These are phyloP conservation scores for Penaeus chinensis DNA, from an alignment of 1,140 invertebrate genomes.

Conservation along the genomic window DNA sequence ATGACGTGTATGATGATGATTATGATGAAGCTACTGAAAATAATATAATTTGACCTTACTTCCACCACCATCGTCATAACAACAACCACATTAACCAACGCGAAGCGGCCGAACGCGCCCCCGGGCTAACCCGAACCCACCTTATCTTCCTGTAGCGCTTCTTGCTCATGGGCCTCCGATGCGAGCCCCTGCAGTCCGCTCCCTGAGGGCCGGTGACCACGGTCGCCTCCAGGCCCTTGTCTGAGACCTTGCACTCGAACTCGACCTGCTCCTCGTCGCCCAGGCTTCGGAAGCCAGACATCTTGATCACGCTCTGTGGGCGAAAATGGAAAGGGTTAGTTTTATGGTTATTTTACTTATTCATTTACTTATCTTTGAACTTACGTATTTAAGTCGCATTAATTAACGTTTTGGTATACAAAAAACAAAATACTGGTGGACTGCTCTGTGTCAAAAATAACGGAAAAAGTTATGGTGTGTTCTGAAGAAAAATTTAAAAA, in stretches of 20 bases:
- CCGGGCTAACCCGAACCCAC: slow-evolving; percentile 67
- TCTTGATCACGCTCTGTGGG: slow-evolving; percentile 86
- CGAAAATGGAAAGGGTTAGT: slow-evolving; percentile 9
- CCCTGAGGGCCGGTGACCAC: slow-evolving; percentile 81
- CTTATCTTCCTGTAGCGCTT: slow-evolving; percentile 86
- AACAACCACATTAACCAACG: too few species aligned
- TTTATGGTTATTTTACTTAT: not conserved
- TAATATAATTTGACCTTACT: too few species aligned
- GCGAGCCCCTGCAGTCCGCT: slow-evolving; percentile 82
- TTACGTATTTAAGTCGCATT: not conserved
- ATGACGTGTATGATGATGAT: too few species aligned
- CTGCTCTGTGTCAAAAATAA: too few species aligned
- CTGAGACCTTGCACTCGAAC: slow-evolving; percentile 85
- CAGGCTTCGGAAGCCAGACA: slow-evolving; percentile 86
- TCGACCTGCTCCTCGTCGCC: slow-evolving; percentile 88
- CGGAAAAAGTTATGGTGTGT: too few species aligned
- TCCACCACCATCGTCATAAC: too few species aligned
- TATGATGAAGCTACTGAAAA: too few species aligned
- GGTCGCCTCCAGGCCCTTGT: slow-evolving; percentile 87
- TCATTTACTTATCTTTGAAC: not conserved
- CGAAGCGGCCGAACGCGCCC: too few species aligned
- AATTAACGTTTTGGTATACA: too few species aligned
- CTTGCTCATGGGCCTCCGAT: slow-evolving; percentile 79
- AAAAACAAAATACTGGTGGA: too few species aligned
- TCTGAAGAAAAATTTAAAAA: too few species aligned